Conservation (phyloP, 2,113 vertebrate genomes). For the Engraulis encrasicolus region DNA sequence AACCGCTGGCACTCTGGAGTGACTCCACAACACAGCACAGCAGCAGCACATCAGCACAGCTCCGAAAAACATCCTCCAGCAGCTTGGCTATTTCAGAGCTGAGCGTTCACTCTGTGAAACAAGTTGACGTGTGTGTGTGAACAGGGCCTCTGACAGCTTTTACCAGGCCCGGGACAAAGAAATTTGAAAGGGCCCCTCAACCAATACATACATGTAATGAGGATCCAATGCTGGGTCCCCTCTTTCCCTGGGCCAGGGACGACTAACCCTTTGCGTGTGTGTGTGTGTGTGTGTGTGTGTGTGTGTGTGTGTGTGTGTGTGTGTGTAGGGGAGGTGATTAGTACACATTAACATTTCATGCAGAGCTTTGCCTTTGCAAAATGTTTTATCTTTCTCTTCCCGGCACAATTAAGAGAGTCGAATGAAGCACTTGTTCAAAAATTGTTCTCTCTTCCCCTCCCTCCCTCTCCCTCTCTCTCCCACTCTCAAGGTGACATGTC, state of each 20-base stretch:
- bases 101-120: background rate
- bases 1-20: background rate
- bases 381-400: background rate
- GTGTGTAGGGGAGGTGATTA: background rate
- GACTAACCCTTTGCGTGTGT: too few species aligned
- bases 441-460: slow-evolving; percentile 7
- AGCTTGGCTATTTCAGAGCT: background rate
- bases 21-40: background rate
- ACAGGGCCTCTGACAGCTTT: too few species aligned
- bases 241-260: too few species aligned
- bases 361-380: background rate
- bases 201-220: too few species aligned
- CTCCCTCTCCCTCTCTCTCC: background rate
- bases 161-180: too few species aligned
- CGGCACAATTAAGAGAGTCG: background rate
- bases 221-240: too few species aligned
- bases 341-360: background rate
- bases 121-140: background rate
- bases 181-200: too few species aligned
- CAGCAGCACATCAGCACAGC: too few species aligned
- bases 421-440: background rate
- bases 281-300: too few species aligned
- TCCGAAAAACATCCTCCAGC: background rate
- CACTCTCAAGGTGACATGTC: slow-evolving; percentile 58
- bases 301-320: background rate